Conservation (phyloP, 2,888 invertebrate species). For the Coenonympha glycerion region DNA sequence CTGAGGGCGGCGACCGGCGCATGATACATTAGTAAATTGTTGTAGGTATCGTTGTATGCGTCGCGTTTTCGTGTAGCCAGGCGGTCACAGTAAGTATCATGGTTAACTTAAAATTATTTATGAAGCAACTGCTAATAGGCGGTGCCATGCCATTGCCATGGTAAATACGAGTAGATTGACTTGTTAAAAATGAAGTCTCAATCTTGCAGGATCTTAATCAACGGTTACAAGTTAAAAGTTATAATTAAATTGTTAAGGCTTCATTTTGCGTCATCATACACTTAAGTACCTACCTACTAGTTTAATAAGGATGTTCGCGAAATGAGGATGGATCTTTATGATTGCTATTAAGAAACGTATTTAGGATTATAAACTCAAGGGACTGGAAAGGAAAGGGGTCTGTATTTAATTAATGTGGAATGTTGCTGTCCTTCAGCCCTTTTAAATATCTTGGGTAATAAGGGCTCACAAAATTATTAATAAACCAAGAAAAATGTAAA, state of each 20-base stretch:
- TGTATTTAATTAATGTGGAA: background rate
- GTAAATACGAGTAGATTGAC: constrained; percentile 18
- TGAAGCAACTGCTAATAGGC: constrained; percentile 15
- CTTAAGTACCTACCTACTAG: background rate
- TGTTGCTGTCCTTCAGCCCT: background rate
- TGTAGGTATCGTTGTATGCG: too few species aligned
- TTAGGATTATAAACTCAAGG: background rate
- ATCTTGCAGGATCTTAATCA: constrained; percentile 14
- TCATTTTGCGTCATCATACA: constrained; percentile 1
- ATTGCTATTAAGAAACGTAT: constrained; percentile 1
- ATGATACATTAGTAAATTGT: too few species aligned
- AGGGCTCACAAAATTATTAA: too few species aligned
- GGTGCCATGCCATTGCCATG: constrained; percentile 16
- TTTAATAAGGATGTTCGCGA: background rate
- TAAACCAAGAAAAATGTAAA: too few species aligned
- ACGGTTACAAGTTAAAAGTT: constrained; percentile 2
- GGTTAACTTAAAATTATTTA: constrained; percentile 14
- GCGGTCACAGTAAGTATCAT: constrained; percentile 3
- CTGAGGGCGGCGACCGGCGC: too few species aligned
- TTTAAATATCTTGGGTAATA: background rate
- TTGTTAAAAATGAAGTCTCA: constrained; percentile 20
- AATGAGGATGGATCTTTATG: background rate
- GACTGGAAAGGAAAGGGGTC: background rate
- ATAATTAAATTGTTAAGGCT: constrained; percentile 15
- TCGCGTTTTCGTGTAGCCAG: too few species aligned